These are phyloP conservation scores for Plectus sambesii DNA, from an alignment of 1,140 invertebrate species.

Conservation along the genomic window DNA sequence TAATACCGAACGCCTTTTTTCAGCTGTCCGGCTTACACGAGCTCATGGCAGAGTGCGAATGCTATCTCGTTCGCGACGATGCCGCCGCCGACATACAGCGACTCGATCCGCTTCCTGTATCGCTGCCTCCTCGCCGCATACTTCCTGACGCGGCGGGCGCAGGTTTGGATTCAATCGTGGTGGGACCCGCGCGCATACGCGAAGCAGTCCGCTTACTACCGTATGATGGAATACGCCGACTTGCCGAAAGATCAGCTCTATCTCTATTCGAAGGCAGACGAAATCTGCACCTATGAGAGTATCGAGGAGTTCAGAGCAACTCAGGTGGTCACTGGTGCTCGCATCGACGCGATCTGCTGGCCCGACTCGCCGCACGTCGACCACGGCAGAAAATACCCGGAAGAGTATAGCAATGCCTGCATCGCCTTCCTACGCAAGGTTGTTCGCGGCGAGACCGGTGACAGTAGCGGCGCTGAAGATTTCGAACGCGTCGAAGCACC, in stretches of 20 bases:
- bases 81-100: constrained; percentile 48
- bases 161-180: constrained; percentile 29
- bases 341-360: constrained; percentile 55
- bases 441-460: too few species aligned
- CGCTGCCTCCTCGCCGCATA: constrained; percentile 25
- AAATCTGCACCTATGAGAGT: constrained; percentile 51
- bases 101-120: constrained; percentile 24
- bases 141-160: constrained; percentile 28
- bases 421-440: too few species aligned
- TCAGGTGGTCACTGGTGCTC: constrained; percentile 54
- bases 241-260: constrained; percentile 58
- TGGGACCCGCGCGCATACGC: constrained; percentile 48
- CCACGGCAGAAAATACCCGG: too few species aligned
- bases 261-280: constrained; percentile 61
- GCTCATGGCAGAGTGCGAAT: constrained; percentile 29
- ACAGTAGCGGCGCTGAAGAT: too few species aligned
- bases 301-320: constrained; percentile 47
- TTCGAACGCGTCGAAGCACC: too few species aligned
- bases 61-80: constrained; percentile 30
- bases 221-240: constrained; percentile 49
- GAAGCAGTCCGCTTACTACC: constrained; percentile 43
- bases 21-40: constrained; percentile 29
- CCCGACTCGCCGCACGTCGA: too few species aligned
- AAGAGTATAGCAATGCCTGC: too few species aligned
- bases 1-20: too few species aligned